A percentile compares a stretch with the other conserved stretches of the same genome.
Evolutionary conservation across 1,140 invertebrate species (phyloP).

Genomic region (Xylocopa sonorina): DNA sequence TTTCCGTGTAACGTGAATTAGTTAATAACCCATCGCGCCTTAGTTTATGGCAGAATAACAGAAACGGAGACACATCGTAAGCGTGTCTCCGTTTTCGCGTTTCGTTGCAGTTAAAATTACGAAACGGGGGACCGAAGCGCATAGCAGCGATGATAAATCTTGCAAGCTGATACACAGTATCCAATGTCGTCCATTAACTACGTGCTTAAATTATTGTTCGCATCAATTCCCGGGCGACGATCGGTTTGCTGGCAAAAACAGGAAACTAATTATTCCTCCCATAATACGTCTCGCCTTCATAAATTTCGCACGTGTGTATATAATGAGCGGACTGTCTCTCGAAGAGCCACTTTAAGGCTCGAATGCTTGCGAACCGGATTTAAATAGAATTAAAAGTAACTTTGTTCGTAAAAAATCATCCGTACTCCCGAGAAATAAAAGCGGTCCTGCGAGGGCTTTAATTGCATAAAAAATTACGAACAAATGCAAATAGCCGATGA

Average conservation of each 20-base stretch:
- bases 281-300: background rate
- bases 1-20: no score
- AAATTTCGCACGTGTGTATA: background rate
- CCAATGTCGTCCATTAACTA: background rate
- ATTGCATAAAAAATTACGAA: no score
- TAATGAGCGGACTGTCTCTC: background rate
- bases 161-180: background rate
- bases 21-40: no score
- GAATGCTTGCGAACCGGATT: background rate
- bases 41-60: no score
- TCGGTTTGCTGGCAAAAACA: background rate
- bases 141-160: slow-evolving; percentile 5
- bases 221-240: slow-evolving; percentile 3
- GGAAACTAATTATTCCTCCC: slow-evolving; percentile 1
- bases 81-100: background rate
- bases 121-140: background rate
- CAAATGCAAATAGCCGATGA: no score
- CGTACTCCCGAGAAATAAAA: no score
- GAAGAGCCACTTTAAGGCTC: background rate
- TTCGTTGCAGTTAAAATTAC: background rate
- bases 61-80: background rate
- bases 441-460: no score
- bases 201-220: slow-evolving; percentile 8
- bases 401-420: no score
- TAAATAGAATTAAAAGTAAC: no score